Percentiles rank a stretch among this genome's conserved stretches.
Evolutionary conservation across 1,140 invertebrate species (phyloP).

Genomic region (Cotesia typhae): DNA sequence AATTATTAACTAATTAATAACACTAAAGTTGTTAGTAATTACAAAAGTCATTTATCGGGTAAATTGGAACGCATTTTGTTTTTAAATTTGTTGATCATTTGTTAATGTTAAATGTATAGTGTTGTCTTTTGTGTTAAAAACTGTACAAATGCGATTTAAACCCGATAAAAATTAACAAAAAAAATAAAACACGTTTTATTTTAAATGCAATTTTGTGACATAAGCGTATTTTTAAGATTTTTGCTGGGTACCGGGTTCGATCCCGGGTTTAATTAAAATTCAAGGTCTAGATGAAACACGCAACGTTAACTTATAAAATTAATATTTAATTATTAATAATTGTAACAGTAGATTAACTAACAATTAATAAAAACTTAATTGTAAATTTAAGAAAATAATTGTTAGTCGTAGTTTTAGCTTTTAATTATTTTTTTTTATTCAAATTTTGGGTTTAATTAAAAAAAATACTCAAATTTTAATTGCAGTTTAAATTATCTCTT

Average conservation of each 20-base stretch:
- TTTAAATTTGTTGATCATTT: too few relatives aligned
- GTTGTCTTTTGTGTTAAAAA: conserved; percentile 3
- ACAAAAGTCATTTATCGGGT: conserved; percentile 23
- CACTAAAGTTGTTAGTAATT: conserved; percentile 33
- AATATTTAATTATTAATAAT: conserved; percentile 39
- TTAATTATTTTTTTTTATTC: conserved; percentile 1
- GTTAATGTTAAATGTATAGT: background rate
- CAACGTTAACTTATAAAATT: conserved; percentile 50
- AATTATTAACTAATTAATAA: conserved; percentile 32
- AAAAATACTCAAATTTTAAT: too few relatives aligned
- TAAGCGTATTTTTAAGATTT: conserved; percentile 63
- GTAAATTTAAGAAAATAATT: conserved; percentile 27
- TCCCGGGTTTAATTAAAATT: too few relatives aligned
- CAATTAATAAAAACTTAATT: conserved; percentile 30
- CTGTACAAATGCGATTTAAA: background rate
- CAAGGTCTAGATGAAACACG: conserved; percentile 44
- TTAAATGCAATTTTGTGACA: conserved; percentile 63
- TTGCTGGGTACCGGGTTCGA: background rate
- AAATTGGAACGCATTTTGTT: too few relatives aligned
- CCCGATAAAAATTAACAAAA: conserved; percentile 35
- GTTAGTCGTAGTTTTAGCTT: conserved; percentile 26
- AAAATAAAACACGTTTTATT: conserved; percentile 36
- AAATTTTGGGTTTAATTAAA: too few relatives aligned
- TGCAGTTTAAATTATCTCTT: too few relatives aligned
- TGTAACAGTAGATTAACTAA: conserved; percentile 25